Conservation (phyloP, 2,888 invertebrate species). For the Drosophila demipolita region DNA sequence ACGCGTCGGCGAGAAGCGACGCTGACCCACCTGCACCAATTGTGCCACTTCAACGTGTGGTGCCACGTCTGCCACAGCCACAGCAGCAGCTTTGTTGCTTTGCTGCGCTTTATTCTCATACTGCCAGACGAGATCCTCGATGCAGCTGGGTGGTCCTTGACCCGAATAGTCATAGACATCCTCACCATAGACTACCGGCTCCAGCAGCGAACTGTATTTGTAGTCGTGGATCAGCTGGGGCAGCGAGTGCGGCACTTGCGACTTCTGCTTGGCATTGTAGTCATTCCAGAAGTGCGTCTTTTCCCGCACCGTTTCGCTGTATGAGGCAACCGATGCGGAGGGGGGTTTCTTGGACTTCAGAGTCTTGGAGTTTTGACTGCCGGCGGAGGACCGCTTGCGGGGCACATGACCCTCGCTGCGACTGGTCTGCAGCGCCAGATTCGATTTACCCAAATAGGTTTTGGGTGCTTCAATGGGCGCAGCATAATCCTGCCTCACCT, state of each 20-base stretch:
- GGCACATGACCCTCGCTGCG: conserved; percentile 80
- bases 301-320: conserved; percentile 88
- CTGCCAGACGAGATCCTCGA: conserved; percentile 84
- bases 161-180: conserved; percentile 60
- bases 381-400: conserved; percentile 81
- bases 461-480: conserved; percentile 64
- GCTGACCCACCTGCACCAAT: conserved; percentile 13
- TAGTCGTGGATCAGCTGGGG: conserved; percentile 88
- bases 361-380: conserved; percentile 61
- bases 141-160: conserved; percentile 83
- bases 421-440: conserved; percentile 55
- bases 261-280: conserved; percentile 83
- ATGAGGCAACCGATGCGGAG: conserved; percentile 65
- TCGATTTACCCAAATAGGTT: conserved; percentile 60
- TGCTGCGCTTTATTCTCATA: conserved; percentile 73
- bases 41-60: conserved; percentile 51
- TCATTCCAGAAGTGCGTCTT: conserved; percentile 89
- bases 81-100: conserved; percentile 1
- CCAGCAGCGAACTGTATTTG: conserved; percentile 87
- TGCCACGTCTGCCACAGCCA: conserved; percentile 53
- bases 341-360: conserved; percentile 35
- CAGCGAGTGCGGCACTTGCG: conserved; percentile 84
- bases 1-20: conserved; percentile 82
- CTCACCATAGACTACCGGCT: conserved; percentile 43
- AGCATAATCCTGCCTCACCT: conserved; percentile 67